A percentile compares a stretch with the other conserved stretches of the same genome.
Evolutionary conservation across 2,888 invertebrate species (phyloP).

Genomic region (Adela reaumurella): DNA sequence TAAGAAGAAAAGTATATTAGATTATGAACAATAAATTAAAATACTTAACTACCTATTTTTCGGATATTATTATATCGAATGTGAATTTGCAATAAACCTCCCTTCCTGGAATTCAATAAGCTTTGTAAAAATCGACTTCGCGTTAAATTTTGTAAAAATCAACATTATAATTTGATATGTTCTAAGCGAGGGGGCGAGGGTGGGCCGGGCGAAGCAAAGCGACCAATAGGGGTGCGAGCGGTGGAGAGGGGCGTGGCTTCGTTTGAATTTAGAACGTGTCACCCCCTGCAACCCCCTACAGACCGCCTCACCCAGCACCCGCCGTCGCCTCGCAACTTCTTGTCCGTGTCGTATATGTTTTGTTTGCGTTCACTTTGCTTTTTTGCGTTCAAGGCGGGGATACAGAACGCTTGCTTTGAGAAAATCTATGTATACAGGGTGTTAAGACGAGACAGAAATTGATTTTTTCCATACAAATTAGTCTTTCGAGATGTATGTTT

Average conservation of each 20-base stretch:
- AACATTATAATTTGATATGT: constrained; percentile 52
- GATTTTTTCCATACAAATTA: no score
- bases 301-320: constrained; percentile 29
- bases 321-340: constrained; percentile 3
- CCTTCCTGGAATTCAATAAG: no score
- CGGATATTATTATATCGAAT: no score
- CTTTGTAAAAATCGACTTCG: no score
- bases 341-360: constrained; percentile 2
- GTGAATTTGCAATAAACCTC: no score
- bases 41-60: no score
- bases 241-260: constrained; percentile 34
- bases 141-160: not conserved
- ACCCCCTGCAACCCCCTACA: constrained; percentile 30
- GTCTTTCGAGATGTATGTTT: no score
- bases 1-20: no score
- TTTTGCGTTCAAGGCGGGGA: not conserved
- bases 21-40: no score
- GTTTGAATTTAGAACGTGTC: constrained; percentile 28
- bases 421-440: no score
- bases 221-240: constrained; percentile 31
- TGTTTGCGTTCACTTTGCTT: constrained; percentile 4
- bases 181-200: constrained; percentile 23
- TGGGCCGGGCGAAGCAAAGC: constrained; percentile 32
- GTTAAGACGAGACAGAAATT: no score
- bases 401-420: no score